Evolutionary conservation across 2,888 invertebrate species (phyloP).

Genomic region (Caenorhabditis virilis): DNA sequence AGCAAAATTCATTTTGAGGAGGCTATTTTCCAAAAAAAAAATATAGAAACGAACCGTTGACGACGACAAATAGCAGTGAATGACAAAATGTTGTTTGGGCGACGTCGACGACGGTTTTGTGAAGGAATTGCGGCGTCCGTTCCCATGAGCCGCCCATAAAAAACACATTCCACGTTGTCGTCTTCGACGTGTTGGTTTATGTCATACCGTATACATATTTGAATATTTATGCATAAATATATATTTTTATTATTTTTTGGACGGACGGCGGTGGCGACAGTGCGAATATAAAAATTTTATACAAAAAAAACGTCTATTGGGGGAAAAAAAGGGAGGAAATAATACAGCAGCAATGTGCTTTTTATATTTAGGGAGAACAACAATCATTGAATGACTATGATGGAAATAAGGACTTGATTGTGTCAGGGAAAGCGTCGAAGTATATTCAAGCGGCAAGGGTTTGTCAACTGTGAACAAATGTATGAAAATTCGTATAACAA

Average conservation of each 20-base stretch:
- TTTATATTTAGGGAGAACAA: slow-evolving; percentile 48
- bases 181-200: too few species aligned
- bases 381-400: slow-evolving; percentile 55
- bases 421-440: slow-evolving; percentile 48
- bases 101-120: too few species aligned
- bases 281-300: not conserved
- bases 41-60: not conserved
- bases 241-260: too few species aligned
- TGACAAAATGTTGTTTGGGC: too few species aligned
- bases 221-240: too few species aligned
- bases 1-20: not conserved
- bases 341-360: not conserved
- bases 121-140: not conserved
- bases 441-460: slow-evolving; percentile 29
- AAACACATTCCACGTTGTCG: not conserved
- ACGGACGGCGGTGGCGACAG: not conserved
- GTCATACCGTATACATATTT: too few species aligned
- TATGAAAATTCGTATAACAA: not conserved
- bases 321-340: slow-evolving; percentile 1
- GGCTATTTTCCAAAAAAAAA: not conserved
- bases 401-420: slow-evolving; percentile 53
- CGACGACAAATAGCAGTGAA: too few species aligned
- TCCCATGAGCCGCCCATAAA: not conserved
- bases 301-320: slow-evolving; percentile 1
- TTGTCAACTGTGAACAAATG: not conserved